Base-by-base conservation (phyloP, 2,888 invertebrate species). In the Pterostichus niger region DNA sequence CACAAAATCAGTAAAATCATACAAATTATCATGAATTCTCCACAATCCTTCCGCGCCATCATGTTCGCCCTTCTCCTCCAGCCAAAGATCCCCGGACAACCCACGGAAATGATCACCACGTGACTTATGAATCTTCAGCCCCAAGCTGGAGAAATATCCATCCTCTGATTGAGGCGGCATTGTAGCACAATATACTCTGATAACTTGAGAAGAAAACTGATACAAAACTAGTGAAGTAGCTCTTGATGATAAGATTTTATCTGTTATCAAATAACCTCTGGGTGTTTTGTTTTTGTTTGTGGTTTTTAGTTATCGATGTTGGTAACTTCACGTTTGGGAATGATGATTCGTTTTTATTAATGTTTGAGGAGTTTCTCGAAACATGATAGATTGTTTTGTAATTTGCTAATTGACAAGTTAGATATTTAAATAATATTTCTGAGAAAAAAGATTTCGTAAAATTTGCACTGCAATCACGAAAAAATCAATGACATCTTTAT, bases 1-100 rank as follows among this genome's bases (percentile, higher is more conserved):
- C 4, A 95, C 91, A 88, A 97, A 99, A 31, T 92, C 91, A 0
- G 93, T 93, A 46, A 99, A 92, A 89, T 98, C 96, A 88, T 98
- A 98, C 33, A 98, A 90, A 77, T 91, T 90, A 88, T 96, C 92
- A 86, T 94, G 91, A 33, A 96, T 92, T 84, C 96, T 92, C 96
- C 96, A 96, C 2, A 95, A 89, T 11, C 93, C 93, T 87, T 95
- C 95, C 0, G 95, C 94, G 5, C 94, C 94, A 85, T 95, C 95
- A 85, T 95, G 94, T 86, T 91, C 88, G n/a, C 91, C 91, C 87
- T 95, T 94, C 0, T 93, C 94, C 46, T 91, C 89, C 33, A 95
- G 87, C 94, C 95, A 96, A 10, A 59, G 24, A n/a, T 84, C 71
- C 2, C 85, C 85, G 59, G 83, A 82, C 40, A 78, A 49, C 4